Evolutionary conservation across 2,797 vertebrate species (phyloP), one percentile per base, ranked within the genome.

Genomic region (Esox masquinongy): DNA sequence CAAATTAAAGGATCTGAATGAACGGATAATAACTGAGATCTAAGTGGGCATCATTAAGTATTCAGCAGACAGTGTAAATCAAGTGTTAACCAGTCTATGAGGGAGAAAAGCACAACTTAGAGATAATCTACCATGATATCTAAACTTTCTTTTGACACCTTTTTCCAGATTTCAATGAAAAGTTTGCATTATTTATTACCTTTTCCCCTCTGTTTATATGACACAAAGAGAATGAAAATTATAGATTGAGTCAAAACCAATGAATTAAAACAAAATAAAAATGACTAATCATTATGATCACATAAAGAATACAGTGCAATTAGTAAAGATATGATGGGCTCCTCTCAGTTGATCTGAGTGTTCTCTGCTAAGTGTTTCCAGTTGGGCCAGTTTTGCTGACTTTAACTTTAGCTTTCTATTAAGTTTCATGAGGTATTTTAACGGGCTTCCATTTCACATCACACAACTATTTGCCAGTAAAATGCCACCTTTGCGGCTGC

Each of bases 21-120:
- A 86, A 75, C 70, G 79, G 70, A 56, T 77, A 78, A 74, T 84
- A 56, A 75, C 73, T 0, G 31, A 83, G 79, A 88, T 87, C 80
- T 86, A 47, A 84, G 78, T 77, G 84, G 78, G 75, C 81, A 68
- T 75, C 79, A 86, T 91, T 59, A 89, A 90, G 88, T 84, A 91
- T 88, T 87, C 74, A 88, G 71, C 78, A 69, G 76, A 56, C 16
- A 82, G 86, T 89, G 75, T 85, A 79, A 84, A 49, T 9, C 50
- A 76, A 29, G 73, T 70, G 84, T 83, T 85, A 77, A 82, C 82
- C 85, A 77, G 77, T 47, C 69, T 70, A 73, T 84, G 86, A 88
- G 85, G 77, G 78, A 87, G 86, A 85, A 85, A 39, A 77, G 68
- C 75, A 47, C 53, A 53, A 75, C 8, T 80, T 83, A 75, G 78